Evolutionary conservation across 1,140 invertebrate species (phyloP).

Genomic region (Pararge aegeria): DNA sequence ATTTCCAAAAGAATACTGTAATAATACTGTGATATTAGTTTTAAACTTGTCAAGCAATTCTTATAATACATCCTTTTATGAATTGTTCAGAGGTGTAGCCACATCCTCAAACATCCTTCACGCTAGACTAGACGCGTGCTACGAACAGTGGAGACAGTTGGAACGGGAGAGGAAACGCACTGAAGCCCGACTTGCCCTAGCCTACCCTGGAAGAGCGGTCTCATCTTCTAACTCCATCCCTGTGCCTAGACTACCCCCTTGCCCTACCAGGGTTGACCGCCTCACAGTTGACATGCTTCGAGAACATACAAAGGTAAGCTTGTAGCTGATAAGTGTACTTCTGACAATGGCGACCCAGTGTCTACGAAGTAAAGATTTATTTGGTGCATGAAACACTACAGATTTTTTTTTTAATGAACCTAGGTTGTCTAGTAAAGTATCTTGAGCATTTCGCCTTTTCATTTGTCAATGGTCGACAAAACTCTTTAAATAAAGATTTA

Average conservation of each 20-base stretch:
- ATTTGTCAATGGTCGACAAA: no score
- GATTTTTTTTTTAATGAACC: no score
- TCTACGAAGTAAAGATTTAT: no score
- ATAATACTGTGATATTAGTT: no score
- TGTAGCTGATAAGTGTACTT: neutral
- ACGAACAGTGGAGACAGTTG: constrained; percentile 90
- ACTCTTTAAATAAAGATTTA: no score
- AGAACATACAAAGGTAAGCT: constrained; percentile 78
- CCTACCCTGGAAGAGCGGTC: constrained; percentile 90
- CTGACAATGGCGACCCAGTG: no score
- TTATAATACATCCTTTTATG: no score
- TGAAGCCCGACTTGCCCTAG: constrained; percentile 89
- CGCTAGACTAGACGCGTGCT: constrained; percentile 88
- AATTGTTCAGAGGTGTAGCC: constrained; percentile 38
- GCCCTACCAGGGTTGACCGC: constrained; percentile 90
- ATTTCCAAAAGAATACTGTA: no score
- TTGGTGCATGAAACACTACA: no score
- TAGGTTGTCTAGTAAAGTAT: no score
- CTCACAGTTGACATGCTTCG: constrained; percentile 91
- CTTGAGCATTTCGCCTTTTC: no score
- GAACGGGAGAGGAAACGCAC: constrained; percentile 93
- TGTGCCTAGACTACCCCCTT: constrained; percentile 88
- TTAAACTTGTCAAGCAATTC: no score
- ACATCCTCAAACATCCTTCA: constrained; percentile 85
- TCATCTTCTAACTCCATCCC: constrained; percentile 91